Conservation (phyloP, 2,888 invertebrate species). For the Pseudolycoriella hygida region DNA sequence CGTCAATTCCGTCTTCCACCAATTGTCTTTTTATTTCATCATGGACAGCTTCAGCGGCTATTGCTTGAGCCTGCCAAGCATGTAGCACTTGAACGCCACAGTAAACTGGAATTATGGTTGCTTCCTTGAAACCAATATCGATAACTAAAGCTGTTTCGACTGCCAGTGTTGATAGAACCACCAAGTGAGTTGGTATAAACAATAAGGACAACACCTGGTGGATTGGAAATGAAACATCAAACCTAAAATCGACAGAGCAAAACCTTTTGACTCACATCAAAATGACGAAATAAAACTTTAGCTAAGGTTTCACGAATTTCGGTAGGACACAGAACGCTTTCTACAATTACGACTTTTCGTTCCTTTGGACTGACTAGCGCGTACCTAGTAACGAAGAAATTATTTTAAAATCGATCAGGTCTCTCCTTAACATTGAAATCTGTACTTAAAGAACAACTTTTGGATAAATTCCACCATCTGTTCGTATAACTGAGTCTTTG, state of each 20-base stretch:
- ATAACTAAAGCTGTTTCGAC: conserved; percentile 66
- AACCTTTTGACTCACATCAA: conserved; percentile 43
- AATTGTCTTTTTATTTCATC: conserved; percentile 37
- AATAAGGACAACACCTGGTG: conserved; percentile 58
- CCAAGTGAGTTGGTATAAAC: conserved; percentile 73
- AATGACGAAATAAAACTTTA: conserved; percentile 80
- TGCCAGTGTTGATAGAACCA: conserved; percentile 68
- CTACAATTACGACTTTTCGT: conserved; percentile 77
- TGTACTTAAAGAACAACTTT: conserved; percentile 68
- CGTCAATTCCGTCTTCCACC: conserved; percentile 27
- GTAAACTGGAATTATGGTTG: conserved; percentile 65
- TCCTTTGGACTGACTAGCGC: conserved; percentile 86
- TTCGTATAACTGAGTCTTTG: conserved; percentile 58
- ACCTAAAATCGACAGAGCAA: conserved; percentile 5
- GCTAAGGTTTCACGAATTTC: conserved; percentile 74
- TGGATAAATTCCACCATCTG: conserved; percentile 79
- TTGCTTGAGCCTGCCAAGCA: conserved; percentile 65
- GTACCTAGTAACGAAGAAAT: conserved; percentile 38
- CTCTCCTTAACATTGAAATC: too few relatives aligned
- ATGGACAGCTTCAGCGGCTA: conserved; percentile 57
- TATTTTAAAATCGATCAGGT: not conserved
- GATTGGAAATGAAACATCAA: too few relatives aligned
- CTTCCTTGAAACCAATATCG: conserved; percentile 76
- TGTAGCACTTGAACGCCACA: conserved; percentile 73
- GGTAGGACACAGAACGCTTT: conserved; percentile 70